Percentiles rank a stretch among this genome's conserved stretches.
Evolutionary conservation across 2,113 vertebrate species (phyloP).

Genomic region (Lontra canadensis): DNA sequence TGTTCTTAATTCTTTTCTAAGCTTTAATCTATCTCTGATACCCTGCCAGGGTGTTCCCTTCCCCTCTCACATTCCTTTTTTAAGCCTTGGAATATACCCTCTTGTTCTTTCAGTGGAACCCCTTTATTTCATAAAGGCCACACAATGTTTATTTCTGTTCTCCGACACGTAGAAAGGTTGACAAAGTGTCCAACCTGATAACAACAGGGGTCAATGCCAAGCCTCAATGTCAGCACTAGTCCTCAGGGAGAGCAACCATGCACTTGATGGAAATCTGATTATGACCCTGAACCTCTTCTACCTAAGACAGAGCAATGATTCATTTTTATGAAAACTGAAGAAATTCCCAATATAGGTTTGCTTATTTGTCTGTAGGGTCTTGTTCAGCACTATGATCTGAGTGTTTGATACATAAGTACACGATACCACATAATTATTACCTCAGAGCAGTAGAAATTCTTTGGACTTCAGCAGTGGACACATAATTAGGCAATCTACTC

Average conservation of each 20-base stretch:
- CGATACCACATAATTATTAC: not conserved
- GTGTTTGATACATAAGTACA: not conserved
- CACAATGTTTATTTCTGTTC: not conserved
- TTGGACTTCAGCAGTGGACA: not conserved
- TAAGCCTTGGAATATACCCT: not conserved
- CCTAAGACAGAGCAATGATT: not conserved
- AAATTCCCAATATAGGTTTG: not conserved
- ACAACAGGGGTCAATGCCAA: not conserved
- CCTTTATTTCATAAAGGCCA: not conserved
- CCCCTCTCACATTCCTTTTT: not conserved
- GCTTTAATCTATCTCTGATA: not conserved
- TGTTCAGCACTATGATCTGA: not conserved
- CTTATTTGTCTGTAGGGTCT: not conserved
- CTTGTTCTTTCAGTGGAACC: not conserved
- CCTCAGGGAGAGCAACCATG: not conserved
- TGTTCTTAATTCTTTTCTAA: not conserved
- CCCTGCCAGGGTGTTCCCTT: not conserved
- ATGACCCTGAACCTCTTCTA: not conserved
- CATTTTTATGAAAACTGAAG: not conserved
- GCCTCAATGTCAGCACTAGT: not conserved
- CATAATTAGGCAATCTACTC: not conserved
- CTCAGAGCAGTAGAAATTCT: not conserved
- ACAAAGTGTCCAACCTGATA: not conserved
- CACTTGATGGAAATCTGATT: not conserved
- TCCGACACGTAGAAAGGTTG: not conserved